Evolutionary conservation across 2,113 vertebrate species (phyloP), one percentile per base, ranked within the genome.

Genomic region (Pollachius pollachius): DNA sequence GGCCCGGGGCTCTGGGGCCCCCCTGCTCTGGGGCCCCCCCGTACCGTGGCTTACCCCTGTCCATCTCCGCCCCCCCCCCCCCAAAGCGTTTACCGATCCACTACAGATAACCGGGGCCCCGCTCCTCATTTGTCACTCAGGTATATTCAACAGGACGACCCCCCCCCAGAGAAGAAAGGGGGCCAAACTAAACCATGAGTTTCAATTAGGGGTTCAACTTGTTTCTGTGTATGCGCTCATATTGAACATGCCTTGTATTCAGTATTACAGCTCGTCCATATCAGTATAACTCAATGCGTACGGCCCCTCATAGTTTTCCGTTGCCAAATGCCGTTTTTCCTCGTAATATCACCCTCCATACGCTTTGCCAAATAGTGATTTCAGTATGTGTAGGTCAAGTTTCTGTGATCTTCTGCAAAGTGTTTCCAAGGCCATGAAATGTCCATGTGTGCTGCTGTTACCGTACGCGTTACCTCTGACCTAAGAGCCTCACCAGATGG

Each of bases 401-500:
- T 15, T 68, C 18, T 17, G 41, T 19, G 74, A 80, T 74, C 19
- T 81, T 74, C 83, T 83, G 62, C 71, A 65, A 71, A 79, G 71
- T 48, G 34, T 78, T 77, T 84, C 64, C 74, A 57, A 56, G 63
- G 74, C 76, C 80, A 72, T 64, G 64, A 66, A 77, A 77, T 62
- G 70, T 78, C 79, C 68, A 62, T 86, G 72, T 90, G 81, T 73
- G 89, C 90, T 91, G 90, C 89, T 90, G 82, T 90, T 83, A 74
- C 68, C 86, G 84, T 89, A 82, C 84, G 76, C 89, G 77, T 90
- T 91, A 91, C 91, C 90, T 92, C 91, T 83, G 73, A 34, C 72
- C 64, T 80, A 75, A 69, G 68, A 68, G 72, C 72, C 77, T 87
- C 67, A 71, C 77, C 63, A 65, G 54, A 18, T 8, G 41, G 41